Conservation (phyloP, 2,888 invertebrate genomes). For the Eumacrocentrus americanus region DNA sequence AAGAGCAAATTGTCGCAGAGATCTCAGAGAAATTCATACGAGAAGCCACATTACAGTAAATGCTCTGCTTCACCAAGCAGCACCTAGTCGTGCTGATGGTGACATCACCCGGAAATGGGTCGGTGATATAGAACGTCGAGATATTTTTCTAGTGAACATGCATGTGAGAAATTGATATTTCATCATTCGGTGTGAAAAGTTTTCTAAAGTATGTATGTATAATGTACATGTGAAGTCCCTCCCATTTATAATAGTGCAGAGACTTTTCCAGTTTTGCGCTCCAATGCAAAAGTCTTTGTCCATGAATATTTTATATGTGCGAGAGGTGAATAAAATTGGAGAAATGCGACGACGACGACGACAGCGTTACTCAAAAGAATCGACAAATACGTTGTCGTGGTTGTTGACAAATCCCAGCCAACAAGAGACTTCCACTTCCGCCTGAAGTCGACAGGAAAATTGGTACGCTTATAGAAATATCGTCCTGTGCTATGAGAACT, state of each 20-base stretch:
- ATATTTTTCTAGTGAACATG: conserved; percentile 3
- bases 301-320: conserved; percentile 9
- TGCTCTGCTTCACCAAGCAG: neutral
- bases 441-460: conserved; percentile 3
- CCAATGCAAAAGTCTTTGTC: neutral
- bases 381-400: neutral
- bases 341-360: neutral
- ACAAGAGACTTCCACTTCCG: neutral
- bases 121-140: neutral
- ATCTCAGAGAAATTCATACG: neutral
- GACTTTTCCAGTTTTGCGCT: neutral
- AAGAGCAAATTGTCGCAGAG: too few species aligned
- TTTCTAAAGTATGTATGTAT: too few species aligned
- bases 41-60: conserved; percentile 8
- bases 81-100: neutral
- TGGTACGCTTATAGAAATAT: neutral
- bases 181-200: neutral
- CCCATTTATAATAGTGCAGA: too few species aligned
- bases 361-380: conserved; percentile 4
- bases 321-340: neutral
- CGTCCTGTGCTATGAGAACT: neutral
- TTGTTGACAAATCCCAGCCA: neutral
- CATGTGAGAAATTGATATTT: conserved; percentile 17
- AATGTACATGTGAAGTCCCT: too few species aligned
- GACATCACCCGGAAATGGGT: conserved; percentile 5